Base-by-base conservation (phyloP, 2,888 invertebrate species). In the Lasioglossum figueresi region DNA sequence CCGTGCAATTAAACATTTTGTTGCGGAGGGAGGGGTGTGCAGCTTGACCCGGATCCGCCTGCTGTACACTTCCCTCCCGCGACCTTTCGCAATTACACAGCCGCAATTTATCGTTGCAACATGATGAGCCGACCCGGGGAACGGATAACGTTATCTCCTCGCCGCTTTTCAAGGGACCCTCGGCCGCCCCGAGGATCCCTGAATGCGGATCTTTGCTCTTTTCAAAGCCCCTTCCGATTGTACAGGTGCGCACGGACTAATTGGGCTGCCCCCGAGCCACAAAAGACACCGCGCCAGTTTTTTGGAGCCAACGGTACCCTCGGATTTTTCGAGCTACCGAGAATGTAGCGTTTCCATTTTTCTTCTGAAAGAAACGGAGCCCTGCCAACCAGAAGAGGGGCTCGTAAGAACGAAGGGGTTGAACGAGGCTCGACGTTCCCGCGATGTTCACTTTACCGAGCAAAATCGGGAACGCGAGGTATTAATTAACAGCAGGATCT, bases 1-100 rank as follows among this genome's bases (percentile, higher is more conserved):
- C 66, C 73, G 14, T 68, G 88, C 86, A 91, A 90, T 90, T 91
- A 90, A 90, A 91, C 86, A 91, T 86, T 86, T 86, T 84, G 79
- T 85, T 80, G 73, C n/a, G n/a, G n/a, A n/a, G n/a, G n/a, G n/a
- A n/a, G 80, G 56, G 78, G 68, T 75, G 43, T n/a, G 81, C 85
- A 83, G 45, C 88, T 85, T 91, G 87, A 88, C 87, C 90, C 80
- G 88, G 48, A 86, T 90, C 70, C 23, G 14, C 8, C 37, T 12
- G 63, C 40, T 71, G 75, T 59, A 79, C 81, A 86, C 87, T 91
- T 89, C 88, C 86, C 75, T 87, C 86, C 86, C 87, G 84, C 83
- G 79, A 73, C 75, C 78, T 85, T 87, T 87, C 73, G 79, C 87
- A 84, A 89, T 90, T 87, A 91, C 86, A 76, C 74, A n/a, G 52